phyloP scores from a whole-genome alignment of 2,113 vertebrate genomes.

The Myiozetetes cayanensis region DNA sequence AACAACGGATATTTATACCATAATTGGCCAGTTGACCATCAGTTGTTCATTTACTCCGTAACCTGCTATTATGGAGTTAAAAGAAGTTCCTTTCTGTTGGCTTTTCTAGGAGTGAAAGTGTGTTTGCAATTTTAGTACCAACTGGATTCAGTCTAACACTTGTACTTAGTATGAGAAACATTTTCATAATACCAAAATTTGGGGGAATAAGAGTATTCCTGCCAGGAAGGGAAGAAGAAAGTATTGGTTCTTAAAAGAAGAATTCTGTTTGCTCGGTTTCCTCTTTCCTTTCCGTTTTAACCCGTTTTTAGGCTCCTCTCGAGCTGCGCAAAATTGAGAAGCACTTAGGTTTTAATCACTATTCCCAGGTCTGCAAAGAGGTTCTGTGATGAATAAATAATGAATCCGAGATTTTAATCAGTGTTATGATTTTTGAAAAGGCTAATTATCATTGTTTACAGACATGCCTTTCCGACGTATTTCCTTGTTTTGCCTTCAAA shows the following conservation, averaged over 20 bases:
- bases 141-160: slow-evolving; percentile 72
- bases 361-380: slow-evolving; percentile 73
- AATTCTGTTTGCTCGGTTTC: slow-evolving; percentile 61
- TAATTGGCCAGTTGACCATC: slow-evolving; percentile 79
- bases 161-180: slow-evolving; percentile 70
- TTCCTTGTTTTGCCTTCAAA: slow-evolving; percentile 25
- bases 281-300: slow-evolving; percentile 61
- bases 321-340: not conserved
- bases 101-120: slow-evolving; percentile 69
- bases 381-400: slow-evolving; percentile 78
- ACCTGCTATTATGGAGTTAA: slow-evolving; percentile 80
- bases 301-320: slow-evolving; percentile 51
- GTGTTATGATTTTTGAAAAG: slow-evolving; percentile 73
- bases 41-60: slow-evolving; percentile 64
- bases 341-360: slow-evolving; percentile 71
- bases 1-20: slow-evolving; percentile 79
- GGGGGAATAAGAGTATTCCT: slow-evolving; percentile 56
- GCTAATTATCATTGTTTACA: slow-evolving; percentile 69
- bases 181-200: slow-evolving; percentile 72
- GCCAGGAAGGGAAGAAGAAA: slow-evolving; percentile 72
- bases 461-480: slow-evolving; percentile 23
- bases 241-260: slow-evolving; percentile 54
- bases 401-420: slow-evolving; percentile 72
- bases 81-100: slow-evolving; percentile 71
- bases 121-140: slow-evolving; percentile 73